Evolutionary conservation across 2,113 vertebrate genomes (phyloP), one percentile per base, ranked within the genome.

Genomic region (Tragelaphus imberbis): DNA sequence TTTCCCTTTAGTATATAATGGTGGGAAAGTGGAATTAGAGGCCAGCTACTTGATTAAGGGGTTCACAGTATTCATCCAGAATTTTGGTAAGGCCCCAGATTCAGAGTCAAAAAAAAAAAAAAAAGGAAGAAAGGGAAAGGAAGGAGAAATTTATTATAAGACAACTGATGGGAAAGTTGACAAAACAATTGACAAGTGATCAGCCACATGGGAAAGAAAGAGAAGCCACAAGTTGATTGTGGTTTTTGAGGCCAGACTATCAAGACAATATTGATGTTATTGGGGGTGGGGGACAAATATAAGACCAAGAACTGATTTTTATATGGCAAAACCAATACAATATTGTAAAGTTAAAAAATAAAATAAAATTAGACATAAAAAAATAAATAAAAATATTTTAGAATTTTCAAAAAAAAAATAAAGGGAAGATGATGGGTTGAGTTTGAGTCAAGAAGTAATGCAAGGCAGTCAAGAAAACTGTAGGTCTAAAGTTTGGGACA

Each of bases 151-250:
- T 53, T 79, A 33, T 14, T 25, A 7, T 47, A 95, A 71, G 75
- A 84, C 21, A 44, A 55, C 53, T 30, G 36, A 91, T 14, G 49
- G 27, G 5, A 79, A 49, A 65, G 44, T 28, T 91, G 82, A 91
- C 85, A 96, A 86, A 86, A 88, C 84, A 92, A 95, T 56, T 85
- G 55, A 82, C 68, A 96, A 93, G 21, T 49, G n/a, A 88, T 95
- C 11, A 88, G 28, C 53, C 91, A 88, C 47, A 49, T 1, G 65
- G 53, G 53, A 77, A 85, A 97, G 85, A 94, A 88, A 68, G 27
- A 87, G 88, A 92, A 80, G 63, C 28, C 63, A 53, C 1, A 56
- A 90, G 27, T 30, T 68, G 59, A 36, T 44, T 63, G 28, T 55
- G 71, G 55, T 84, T 90, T 90, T 80, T 77, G 85, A 90, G 65